Conservation (phyloP, 2,888 invertebrate species). For the Petrolisthes manimaculis region DNA sequence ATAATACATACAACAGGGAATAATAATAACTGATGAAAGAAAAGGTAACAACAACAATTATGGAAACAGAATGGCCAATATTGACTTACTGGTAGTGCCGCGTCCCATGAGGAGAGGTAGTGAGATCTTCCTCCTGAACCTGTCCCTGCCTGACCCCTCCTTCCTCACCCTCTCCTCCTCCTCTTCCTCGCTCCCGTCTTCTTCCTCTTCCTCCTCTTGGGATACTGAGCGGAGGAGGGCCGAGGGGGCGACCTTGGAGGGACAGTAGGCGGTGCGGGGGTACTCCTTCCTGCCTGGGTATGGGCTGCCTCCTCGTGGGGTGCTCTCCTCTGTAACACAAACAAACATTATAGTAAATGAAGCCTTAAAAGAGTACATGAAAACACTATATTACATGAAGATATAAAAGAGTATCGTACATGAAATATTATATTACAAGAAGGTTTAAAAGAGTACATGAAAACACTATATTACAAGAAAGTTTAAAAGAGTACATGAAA, state of each 20-base stretch:
- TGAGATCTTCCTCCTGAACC: not conserved
- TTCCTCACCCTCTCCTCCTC: slow-evolving; percentile 17
- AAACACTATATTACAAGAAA: too few species aligned
- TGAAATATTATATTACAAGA: too few species aligned
- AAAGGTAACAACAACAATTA: not conserved
- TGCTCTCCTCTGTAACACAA: slow-evolving; percentile 46
- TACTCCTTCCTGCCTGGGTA: slow-evolving; percentile 32
- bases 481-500: too few species aligned
- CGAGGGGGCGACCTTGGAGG: slow-evolving; percentile 49
- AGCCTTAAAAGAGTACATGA: too few species aligned
- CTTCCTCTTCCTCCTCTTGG: slow-evolving; percentile 44
- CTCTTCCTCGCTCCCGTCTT: slow-evolving; percentile 26
- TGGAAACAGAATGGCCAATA: not conserved
- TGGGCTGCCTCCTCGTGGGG: slow-evolving; percentile 50
- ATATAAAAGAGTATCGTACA: too few species aligned
- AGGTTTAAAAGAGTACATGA: too few species aligned
- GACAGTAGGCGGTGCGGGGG: slow-evolving; percentile 36
- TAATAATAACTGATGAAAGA: not conserved
- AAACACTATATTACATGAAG: too few species aligned
- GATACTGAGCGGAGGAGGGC: slow-evolving; percentile 52
- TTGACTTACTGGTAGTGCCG: not conserved
- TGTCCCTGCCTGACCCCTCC: not conserved
- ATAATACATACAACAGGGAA: too few species aligned
- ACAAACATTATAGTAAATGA: too few species aligned
- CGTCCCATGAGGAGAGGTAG: not conserved